Evolutionary conservation across 2,797 vertebrate species (phyloP).

Genomic region (Pangasius macronema): DNA sequence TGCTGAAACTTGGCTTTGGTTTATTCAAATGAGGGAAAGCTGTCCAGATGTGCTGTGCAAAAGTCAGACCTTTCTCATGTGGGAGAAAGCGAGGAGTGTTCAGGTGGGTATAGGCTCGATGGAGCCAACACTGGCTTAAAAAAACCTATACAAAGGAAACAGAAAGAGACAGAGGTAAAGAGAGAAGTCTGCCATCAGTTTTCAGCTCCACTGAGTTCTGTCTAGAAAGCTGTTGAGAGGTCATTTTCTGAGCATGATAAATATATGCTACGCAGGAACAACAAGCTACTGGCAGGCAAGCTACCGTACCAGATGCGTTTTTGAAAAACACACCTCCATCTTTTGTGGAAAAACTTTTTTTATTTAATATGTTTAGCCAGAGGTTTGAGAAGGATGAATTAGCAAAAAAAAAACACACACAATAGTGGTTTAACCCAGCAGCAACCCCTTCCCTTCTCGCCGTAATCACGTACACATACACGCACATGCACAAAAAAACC

Average conservation of each 20-base stretch:
- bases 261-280: conserved; percentile 46
- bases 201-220: conserved; percentile 59
- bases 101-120: conserved; percentile 37
- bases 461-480: conserved; percentile 10
- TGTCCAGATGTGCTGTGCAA: conserved; percentile 39
- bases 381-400: conserved; percentile 18
- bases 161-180: conserved; percentile 24
- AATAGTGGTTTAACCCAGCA: conserved; percentile 25
- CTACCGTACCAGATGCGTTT: conserved; percentile 12
- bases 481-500: background rate
- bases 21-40: conserved; percentile 33
- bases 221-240: conserved; percentile 47
- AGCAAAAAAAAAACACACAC: background rate
- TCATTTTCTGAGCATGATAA: conserved; percentile 47
- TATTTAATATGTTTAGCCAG: background rate
- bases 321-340: conserved; percentile 8
- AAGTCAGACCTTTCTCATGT: conserved; percentile 24
- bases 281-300: conserved; percentile 28
- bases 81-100: conserved; percentile 23
- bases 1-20: conserved; percentile 31
- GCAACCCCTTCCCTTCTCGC: background rate
- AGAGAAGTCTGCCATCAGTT: conserved; percentile 62
- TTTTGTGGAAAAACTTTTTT: conserved; percentile 21
- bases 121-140: conserved; percentile 45
- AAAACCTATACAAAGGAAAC: background rate